Base-by-base conservation (phyloP, 2,888 invertebrate genomes). In the Lysandra coridon region DNA sequence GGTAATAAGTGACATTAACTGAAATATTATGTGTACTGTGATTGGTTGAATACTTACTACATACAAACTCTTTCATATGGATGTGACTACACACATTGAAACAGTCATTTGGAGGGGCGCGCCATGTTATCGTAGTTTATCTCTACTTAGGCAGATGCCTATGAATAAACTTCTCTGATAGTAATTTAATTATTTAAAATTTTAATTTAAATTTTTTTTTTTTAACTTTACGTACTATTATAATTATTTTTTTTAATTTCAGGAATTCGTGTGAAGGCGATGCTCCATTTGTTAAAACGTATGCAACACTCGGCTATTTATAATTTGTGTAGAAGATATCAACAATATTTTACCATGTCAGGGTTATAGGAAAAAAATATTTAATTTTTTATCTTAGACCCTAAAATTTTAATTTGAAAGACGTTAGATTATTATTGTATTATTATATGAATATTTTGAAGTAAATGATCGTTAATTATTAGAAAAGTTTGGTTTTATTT, bases 241-340 rank as follows among this genome's bases (percentile, higher is more conserved):
- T 62, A 73, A 83, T 40, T 10, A 62, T 57, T 81, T 82, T 87
- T 91, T 90, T 93, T 57, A 57, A 90, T 94, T 96, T 95, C 96
- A 98, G 98, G 95, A 97, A 97, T 93, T 96, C 96, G 92, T 97
- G 97, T 95, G 97, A 97, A 93, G 97, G 97, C 95, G 98, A 98
- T 93, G 96, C 97, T 91, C 97, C 98, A 90, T 98, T 98, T 95
- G 98, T 98, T 94, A 98, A 98, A 96, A 98, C 98, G 89, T 98
- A 98, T 92, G 97, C 98, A 91, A 98, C 98, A 86, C 96, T 98
- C 92, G 98, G 98, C 93, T 98, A 98, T 93, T 97, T 98, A 95
- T 98, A 97, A 96, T 95, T 95, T 93, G 86, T 87, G 92, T 93
- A 93, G 93, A 87, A 86, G 86, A 89, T 90, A 91, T 90, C 90